Evolutionary conservation across 2,113 vertebrate genomes (phyloP).

Genomic region (Synodontis membranacea): DNA sequence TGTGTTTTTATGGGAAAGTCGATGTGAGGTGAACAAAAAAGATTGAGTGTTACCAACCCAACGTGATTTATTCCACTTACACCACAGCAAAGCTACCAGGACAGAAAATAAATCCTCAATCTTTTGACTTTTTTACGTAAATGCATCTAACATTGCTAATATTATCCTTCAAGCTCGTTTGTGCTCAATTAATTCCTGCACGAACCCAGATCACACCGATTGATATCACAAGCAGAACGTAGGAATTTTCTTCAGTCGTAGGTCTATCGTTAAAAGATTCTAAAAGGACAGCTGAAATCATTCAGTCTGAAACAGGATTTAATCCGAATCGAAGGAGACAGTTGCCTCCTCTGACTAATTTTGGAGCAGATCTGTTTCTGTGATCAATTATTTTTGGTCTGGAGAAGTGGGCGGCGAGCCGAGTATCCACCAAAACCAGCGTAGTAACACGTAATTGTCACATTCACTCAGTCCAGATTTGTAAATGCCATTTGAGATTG

Average conservation of each 20-base stretch:
- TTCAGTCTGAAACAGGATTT: neutral
- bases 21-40: neutral
- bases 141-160: neutral
- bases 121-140: neutral
- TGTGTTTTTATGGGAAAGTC: neutral
- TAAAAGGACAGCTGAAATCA: neutral
- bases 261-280: neutral
- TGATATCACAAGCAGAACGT: neutral
- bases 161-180: neutral
- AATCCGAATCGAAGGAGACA: neutral
- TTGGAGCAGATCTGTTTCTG: constrained; percentile 24
- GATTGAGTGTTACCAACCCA: neutral
- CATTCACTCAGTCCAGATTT: constrained; percentile 48
- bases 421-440: constrained; percentile 38
- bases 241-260: neutral
- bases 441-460: constrained; percentile 56
- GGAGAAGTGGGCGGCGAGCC: constrained; percentile 34
- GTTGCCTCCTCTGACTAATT: constrained; percentile 40
- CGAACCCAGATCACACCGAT: neutral
- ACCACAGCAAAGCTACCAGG: neutral
- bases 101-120: too few relatives aligned
- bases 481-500: constrained; percentile 45
- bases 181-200: neutral
- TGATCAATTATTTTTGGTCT: constrained; percentile 46
- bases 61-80: neutral